phyloP scores from a whole-genome alignment of 2,113 vertebrate species.

The Cynocephalus volans region DNA sequence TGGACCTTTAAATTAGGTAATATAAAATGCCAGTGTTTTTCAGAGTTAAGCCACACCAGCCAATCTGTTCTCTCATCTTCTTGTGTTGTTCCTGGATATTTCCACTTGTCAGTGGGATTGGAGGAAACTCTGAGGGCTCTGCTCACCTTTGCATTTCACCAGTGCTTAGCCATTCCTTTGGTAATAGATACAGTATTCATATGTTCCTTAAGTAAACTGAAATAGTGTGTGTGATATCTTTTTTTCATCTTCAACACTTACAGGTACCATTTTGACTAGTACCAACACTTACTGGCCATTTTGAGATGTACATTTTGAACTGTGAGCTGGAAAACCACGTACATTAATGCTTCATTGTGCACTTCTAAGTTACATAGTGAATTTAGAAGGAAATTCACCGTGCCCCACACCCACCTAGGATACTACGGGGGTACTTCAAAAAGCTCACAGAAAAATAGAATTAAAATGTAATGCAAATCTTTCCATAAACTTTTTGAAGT shows the following conservation, averaged over 20 bases:
- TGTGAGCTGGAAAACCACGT: background rate
- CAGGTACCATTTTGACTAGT: background rate
- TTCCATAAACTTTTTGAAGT: too few species aligned
- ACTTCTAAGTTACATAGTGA: background rate
- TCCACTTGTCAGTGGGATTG: too few species aligned
- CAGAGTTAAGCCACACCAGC: too few species aligned
- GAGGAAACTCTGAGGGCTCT: background rate
- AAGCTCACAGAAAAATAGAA: too few species aligned
- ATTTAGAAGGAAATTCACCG: background rate
- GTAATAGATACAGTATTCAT: background rate
- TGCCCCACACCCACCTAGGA: background rate
- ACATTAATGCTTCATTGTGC: background rate
- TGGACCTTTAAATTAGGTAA: background rate
- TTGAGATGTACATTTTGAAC: background rate
- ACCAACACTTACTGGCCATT: background rate
- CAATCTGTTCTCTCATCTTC: background rate
- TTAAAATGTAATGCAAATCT: too few species aligned
- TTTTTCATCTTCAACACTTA: background rate
- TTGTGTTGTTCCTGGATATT: background rate
- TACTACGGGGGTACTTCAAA: too few species aligned
- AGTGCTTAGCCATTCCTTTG: rapidly evolving
- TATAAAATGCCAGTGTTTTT: background rate
- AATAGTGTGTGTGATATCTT: background rate
- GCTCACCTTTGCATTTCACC: background rate
- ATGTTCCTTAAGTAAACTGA: background rate